A percentile compares a stretch with the other conserved stretches of the same genome.
Conservation (phyloP, 2,797 vertebrate species). For the Falco naumanni region DNA sequence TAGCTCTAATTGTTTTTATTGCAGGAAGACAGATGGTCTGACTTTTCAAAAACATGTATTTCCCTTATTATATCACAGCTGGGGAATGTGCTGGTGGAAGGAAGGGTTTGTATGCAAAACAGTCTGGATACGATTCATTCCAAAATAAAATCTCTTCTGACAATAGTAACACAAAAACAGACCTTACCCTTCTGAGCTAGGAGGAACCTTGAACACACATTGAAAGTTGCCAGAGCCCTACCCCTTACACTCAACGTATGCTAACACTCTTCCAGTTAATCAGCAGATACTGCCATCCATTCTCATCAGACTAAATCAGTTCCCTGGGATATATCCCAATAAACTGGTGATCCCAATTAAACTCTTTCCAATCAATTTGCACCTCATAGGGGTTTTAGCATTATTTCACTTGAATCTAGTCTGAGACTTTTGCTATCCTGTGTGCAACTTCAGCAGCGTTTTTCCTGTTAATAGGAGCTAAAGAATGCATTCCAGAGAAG, state of each 20-base stretch:
- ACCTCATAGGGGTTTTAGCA: not conserved
- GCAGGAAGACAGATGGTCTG: not conserved
- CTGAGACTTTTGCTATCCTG: not conserved
- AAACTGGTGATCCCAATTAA: constrained; percentile 40
- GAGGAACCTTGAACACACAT: not conserved
- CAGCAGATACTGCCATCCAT: constrained; percentile 15
- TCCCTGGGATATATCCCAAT: not conserved
- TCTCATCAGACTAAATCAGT: constrained; percentile 34
- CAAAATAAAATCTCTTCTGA: constrained; percentile 4
- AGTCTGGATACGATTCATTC: not conserved
- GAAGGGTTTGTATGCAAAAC: not conserved
- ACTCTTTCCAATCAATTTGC: constrained; percentile 40
- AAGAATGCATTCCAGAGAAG: not conserved
- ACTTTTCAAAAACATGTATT: not conserved
- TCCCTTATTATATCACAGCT: not conserved
- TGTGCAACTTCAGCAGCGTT: not conserved
- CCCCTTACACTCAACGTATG: not conserved
- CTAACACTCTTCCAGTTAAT: not conserved
- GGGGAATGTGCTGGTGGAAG: not conserved
- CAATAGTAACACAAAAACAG: not conserved
- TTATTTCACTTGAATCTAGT: not conserved
- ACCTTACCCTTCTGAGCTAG: not conserved
- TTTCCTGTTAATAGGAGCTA: not conserved
- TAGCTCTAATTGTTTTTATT: constrained; percentile 9
- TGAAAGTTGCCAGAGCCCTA: not conserved